phyloP scores from a whole-genome alignment of 2,888 invertebrate genomes.

The Drosophila mimica region DNA sequence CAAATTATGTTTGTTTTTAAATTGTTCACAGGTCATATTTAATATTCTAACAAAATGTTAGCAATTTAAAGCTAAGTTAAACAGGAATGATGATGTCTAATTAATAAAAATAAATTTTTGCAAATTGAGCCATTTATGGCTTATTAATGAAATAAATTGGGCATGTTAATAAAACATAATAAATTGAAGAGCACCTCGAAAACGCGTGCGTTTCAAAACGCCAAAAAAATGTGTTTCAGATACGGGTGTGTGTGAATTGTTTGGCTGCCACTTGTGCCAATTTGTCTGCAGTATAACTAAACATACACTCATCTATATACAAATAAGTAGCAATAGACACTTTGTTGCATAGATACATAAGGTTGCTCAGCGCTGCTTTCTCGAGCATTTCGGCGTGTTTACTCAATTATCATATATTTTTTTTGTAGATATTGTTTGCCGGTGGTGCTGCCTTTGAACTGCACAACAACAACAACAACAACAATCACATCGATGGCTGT shows the following conservation, averaged over 20 bases:
- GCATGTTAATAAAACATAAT: neutral
- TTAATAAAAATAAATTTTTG: neutral
- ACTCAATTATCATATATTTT: conserved; percentile 67
- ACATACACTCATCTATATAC: conserved; percentile 10
- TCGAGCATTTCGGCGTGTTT: conserved; percentile 73
- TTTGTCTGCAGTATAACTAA: conserved; percentile 51
- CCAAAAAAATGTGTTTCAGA: conserved; percentile 2
- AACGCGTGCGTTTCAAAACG: conserved; percentile 44
- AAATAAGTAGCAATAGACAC: conserved; percentile 9
- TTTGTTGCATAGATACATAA: conserved; percentile 17
- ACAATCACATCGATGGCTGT: conserved; percentile 43
- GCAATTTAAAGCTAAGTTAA: neutral
- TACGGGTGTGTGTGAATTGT: conserved; percentile 7
- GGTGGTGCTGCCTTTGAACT: conserved; percentile 58
- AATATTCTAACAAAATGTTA: neutral
- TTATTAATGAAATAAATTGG: neutral
- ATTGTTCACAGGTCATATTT: neutral
- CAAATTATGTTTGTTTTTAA: neutral
- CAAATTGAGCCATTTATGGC: neutral
- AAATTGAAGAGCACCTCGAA: neutral
- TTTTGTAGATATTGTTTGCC: conserved; percentile 34
- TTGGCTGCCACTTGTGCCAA: conserved; percentile 55
- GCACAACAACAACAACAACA: conserved; percentile 25
- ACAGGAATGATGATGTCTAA: neutral
- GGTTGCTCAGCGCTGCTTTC: conserved; percentile 53